Evolutionary conservation across 2,888 invertebrate species (phyloP), one percentile per base, ranked within the genome.

Genomic region (Melinopterus prodromus): DNA sequence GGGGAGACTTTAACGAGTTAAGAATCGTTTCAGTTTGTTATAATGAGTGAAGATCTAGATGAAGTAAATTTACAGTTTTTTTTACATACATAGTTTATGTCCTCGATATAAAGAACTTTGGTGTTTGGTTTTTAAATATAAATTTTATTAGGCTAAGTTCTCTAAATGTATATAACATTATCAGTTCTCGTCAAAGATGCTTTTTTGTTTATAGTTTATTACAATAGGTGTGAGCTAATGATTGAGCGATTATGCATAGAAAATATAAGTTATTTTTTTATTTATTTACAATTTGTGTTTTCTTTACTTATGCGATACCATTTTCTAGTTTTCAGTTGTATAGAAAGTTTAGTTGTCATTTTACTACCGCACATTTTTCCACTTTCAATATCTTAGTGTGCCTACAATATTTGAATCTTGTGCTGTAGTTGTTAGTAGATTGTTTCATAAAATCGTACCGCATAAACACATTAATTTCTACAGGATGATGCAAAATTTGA

Each of bases 231-330:
- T 74, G 53, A 74, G 16, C 36, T 74, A 74, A 35, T 74, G 74
- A 74, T 74, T 74, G 74, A 74, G 74, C 74, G 74, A 74, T 74
- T 74, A 37, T 74, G 37, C 37, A 74, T 74, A 74, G 35, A 74
- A 74, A 74, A 74, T 74, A 74, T 37, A 74, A 74, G 74, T 74
- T 74, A 36, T 35, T n/a, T 35, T 74, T 74, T 36, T 37, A 74
- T n/a, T 35, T 74, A 74, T 53, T 9, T 53, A 53, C 12, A 7
- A 53, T 53, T 53, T 12, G 9, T 53, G 53, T 12, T 1, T 53
- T 9, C 9, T 53, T 53, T 53, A 12, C 53, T 53, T 53, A 53
- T 53, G 12, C 53, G 53, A 53, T 53, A 53, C 53, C 3, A 53
- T 53, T 53, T 12, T 53, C 53, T 53, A 9, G 12, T 53, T 9